Base-by-base conservation (phyloP, 2,797 vertebrate genomes). In the Cossypha dichroa region DNA sequence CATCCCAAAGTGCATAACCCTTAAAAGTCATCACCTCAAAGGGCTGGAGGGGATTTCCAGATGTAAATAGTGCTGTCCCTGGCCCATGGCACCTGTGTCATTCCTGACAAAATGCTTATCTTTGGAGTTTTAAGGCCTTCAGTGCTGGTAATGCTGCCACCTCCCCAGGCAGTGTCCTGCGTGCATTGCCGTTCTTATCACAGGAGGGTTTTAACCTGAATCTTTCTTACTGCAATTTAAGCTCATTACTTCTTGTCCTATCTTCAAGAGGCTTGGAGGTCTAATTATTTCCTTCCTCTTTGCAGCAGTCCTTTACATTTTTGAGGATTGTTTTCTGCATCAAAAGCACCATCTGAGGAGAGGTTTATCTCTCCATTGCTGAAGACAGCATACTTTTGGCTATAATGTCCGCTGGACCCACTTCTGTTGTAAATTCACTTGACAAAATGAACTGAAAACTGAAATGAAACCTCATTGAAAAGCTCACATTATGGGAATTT, bases 261-360 rank as follows among this genome's bases (percentile, higher is more conserved):
- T 86, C 92, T 85, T 73, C 93, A 62, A 73, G 46, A 92, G 62
- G 43, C 14, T 7, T 33, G 51, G 85, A 78, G 54, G 80, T 55
- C 67, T 88, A 90, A 95, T 94, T 84, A 84, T 81, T 84, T n/a
- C 51, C 48, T 95, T 95, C 94, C 95, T 95, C 76, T 93, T 38
- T 52, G 66, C 79, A 84, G 83, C 9, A 26, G 45, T 29, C 63
- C 55, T 81, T 69, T 51, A 45, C 69, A 41, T 94, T 93, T 91
- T 40, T 95, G 74, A 86, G 43, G 62, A 46, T 10, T 52, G 73
- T 59, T 97, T 93, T 76, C 16, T 64, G 49, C 59, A 84, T 77
- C 88, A 62, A 91, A 94, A 95, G 90, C 54, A 7, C 38, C 46
- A 72, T 62, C 72, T 90, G 75, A 94, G 78, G 41, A 88, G 52